Percentiles rank a stretch among this genome's conserved stretches.
phyloP scores from a whole-genome alignment of 2,113 vertebrate genomes.

The Sander vitreus region DNA sequence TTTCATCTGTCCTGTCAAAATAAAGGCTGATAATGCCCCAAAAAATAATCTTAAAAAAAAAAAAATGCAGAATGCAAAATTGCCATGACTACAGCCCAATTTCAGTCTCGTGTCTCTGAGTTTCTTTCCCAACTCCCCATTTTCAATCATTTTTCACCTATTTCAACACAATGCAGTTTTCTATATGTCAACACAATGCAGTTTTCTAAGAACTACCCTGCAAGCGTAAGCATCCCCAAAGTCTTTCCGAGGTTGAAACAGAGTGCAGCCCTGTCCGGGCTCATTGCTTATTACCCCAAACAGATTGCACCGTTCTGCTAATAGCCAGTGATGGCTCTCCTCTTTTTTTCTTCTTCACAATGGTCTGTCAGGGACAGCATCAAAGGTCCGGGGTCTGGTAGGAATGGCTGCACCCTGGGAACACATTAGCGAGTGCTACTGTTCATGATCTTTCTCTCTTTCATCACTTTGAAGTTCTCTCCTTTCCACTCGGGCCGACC shows the following conservation, averaged over 20 bases:
- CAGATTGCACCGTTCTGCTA: constrained; percentile 67
- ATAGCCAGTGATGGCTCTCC: constrained; percentile 73
- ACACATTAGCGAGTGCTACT: constrained; percentile 76
- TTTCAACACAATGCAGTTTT: constrained; percentile 19
- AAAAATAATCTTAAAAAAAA: too few species aligned
- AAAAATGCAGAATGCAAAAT: neutral
- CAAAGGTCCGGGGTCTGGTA: constrained; percentile 78
- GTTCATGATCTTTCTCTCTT: constrained; percentile 74
- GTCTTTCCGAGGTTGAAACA: constrained; percentile 45
- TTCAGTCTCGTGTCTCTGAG: neutral
- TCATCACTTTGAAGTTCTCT: constrained; percentile 74
- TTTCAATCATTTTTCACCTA: neutral
- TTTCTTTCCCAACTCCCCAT: neutral
- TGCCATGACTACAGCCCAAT: neutral
- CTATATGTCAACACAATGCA: neutral
- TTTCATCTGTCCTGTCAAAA: too few species aligned
- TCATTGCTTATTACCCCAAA: constrained; percentile 60
- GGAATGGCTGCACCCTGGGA: constrained; percentile 78
- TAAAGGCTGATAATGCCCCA: too few species aligned
- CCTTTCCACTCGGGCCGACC: constrained; percentile 27
- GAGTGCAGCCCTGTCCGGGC: constrained; percentile 48
- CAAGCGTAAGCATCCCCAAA: constrained; percentile 11
- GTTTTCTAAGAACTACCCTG: constrained; percentile 19
- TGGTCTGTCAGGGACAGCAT: constrained; percentile 72
- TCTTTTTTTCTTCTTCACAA: constrained; percentile 37